Percentiles rank a stretch among this genome's conserved stretches.
Conservation (phyloP, 2,888 invertebrate genomes). For the Agonum fuliginosum region DNA sequence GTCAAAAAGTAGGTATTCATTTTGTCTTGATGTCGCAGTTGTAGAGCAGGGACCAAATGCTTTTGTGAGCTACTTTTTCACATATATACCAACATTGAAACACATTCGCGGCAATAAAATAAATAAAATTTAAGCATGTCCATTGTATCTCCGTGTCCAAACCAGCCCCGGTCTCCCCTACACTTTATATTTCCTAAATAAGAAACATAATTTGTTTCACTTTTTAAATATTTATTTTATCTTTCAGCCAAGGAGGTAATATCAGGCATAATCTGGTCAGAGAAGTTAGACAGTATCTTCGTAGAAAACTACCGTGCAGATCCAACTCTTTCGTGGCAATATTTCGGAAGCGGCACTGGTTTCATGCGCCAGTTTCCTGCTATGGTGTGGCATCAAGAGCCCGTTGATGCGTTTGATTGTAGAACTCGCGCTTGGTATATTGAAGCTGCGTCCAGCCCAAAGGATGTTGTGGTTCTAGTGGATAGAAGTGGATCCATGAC, state of each 20-base stretch:
- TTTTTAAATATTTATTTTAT: conserved; percentile 63
- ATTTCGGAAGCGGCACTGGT: conserved; percentile 97
- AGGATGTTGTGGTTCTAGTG: conserved; percentile 86
- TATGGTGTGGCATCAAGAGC: conserved; percentile 86
- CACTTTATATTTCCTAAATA: too few species aligned
- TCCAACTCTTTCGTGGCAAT: conserved; percentile 96
- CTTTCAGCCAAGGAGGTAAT: conserved; percentile 89
- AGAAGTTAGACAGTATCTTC: conserved; percentile 92
- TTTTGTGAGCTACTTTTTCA: too few species aligned
- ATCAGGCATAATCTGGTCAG: conserved; percentile 96
- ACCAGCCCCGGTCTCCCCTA: too few species aligned
- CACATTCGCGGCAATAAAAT: too few species aligned
- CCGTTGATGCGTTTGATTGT: conserved; percentile 96
- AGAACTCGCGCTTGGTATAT: conserved; percentile 95
- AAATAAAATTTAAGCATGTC: too few species aligned
- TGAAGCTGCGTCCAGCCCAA: conserved; percentile 97
- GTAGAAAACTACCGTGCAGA: conserved; percentile 89
- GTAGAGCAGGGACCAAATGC: too few species aligned
- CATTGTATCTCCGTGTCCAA: too few species aligned
- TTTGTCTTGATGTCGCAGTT: too few species aligned
- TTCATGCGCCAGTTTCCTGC: conserved; percentile 98
- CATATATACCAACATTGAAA: too few species aligned
- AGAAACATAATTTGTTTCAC: too few species aligned
- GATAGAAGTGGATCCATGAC: conserved; percentile 83
- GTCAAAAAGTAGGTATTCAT: too few species aligned